Evolutionary conservation across 2,113 vertebrate genomes (phyloP).

Genomic region (Rhinoderma darwinii): DNA sequence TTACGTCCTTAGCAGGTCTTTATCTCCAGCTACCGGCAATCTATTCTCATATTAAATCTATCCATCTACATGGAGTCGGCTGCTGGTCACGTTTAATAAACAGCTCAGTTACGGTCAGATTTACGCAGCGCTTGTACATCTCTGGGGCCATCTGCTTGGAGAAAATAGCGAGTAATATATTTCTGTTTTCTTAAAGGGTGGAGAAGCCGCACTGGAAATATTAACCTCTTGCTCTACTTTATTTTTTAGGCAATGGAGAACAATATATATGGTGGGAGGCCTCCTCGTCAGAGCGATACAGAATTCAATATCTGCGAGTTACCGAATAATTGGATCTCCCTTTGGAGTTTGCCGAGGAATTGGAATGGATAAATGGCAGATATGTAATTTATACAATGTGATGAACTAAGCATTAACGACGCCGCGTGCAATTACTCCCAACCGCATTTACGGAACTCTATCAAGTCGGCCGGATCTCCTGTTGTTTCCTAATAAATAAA

Average conservation of each 20-base stretch:
- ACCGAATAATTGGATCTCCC: conserved; percentile 22
- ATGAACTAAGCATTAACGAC: conserved; percentile 14
- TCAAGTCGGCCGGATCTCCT: conserved; percentile 12
- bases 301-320: conserved; percentile 21
- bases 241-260: neutral
- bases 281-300: neutral
- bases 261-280: neutral
- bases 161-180: conserved; percentile 21
- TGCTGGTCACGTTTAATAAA: conserved; percentile 8
- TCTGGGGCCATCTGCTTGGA: neutral
- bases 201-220: neutral
- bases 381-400: conserved; percentile 9
- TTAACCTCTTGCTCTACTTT: neutral
- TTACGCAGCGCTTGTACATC: neutral
- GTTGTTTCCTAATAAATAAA: conserved; percentile 40
- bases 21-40: neutral
- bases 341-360: neutral
- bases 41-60: conserved; percentile 25
- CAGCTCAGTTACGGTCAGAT: neutral
- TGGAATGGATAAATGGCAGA: conserved; percentile 7
- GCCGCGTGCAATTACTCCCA: neutral
- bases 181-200: neutral
- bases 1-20: conserved; percentile 13
- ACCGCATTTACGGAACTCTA: conserved; percentile 4
- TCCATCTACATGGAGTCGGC: neutral